Evolutionary conservation across 1,140 invertebrate genomes (phyloP).

Genomic region (Brachionus manjavacas): DNA sequence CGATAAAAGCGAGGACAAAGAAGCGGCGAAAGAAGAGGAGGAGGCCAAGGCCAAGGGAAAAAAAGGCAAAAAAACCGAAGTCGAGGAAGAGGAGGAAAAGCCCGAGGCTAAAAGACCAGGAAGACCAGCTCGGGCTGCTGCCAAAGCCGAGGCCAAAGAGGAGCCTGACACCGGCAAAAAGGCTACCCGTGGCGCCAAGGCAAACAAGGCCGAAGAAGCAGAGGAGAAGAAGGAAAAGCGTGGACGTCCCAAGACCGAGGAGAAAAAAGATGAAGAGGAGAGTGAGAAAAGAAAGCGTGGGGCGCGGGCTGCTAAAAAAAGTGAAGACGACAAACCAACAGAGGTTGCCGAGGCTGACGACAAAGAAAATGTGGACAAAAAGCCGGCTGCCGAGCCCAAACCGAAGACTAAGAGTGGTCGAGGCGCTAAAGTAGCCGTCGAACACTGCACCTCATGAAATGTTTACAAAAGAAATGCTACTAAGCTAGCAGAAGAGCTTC

Average conservation of each 20-base stretch:
- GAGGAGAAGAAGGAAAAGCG: conserved; percentile 7
- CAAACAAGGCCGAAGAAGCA: not conserved
- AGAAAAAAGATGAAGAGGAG: not conserved
- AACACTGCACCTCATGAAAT: conserved; percentile 17
- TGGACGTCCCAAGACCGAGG: not conserved
- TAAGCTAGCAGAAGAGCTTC: not conserved
- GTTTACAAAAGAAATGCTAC: not conserved
- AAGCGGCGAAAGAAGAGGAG: not conserved
- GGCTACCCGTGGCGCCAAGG: not conserved
- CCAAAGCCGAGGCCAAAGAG: not conserved
- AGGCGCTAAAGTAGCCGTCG: not conserved
- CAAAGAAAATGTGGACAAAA: conserved; percentile 2
- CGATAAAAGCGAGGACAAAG: not conserved
- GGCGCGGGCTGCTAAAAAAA: not conserved
- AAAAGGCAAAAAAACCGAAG: not conserved
- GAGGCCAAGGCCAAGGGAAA: not conserved
- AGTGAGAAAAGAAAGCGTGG: not conserved
- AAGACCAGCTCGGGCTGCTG: not conserved
- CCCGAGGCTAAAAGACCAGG: not conserved
- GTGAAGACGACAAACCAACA: not conserved
- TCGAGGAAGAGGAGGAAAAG: not conserved
- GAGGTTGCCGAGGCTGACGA: not conserved
- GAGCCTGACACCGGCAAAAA: not conserved
- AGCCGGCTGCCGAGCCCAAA: not conserved
- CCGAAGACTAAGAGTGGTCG: not conserved